Percentiles rank a stretch among this genome's conserved stretches.
These are phyloP conservation scores for Pogona vitticeps DNA, from an alignment of 2,113 vertebrate species.

Conservation along the genomic window DNA sequence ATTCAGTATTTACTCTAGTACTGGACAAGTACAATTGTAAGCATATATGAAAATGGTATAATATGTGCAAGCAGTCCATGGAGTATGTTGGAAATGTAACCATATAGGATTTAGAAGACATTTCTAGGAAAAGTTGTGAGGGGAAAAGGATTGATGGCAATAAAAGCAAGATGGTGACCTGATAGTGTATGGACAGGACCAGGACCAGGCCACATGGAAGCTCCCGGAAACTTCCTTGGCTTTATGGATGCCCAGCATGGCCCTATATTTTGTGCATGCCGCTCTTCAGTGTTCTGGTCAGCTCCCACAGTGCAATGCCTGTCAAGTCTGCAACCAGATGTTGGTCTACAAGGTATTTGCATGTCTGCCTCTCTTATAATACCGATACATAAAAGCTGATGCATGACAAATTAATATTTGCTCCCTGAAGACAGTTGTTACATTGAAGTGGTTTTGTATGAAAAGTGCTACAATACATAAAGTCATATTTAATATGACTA, in stretches of 20 bases:
- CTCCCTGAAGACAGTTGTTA: neutral
- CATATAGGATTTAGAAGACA: neutral
- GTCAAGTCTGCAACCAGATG: neutral
- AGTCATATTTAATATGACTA: neutral
- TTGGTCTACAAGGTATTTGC: too few species aligned
- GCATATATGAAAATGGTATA: neutral
- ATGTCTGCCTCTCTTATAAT: too few species aligned
- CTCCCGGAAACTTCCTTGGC: neutral
- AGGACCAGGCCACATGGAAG: too few species aligned
- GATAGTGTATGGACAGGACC: neutral
- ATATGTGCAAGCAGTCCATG: rapidly evolving
- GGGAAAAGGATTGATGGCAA: rapidly evolving
- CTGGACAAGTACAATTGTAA: neutral
- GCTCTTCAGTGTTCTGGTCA: neutral
- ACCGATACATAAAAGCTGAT: neutral
- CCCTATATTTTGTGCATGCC: neutral
- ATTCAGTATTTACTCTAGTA: too few species aligned
- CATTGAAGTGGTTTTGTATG: neutral
- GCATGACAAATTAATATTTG: neutral
- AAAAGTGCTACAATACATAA: neutral
- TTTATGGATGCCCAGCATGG: neutral
- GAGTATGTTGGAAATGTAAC: neutral
- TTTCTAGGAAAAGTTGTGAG: neutral
- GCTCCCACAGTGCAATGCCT: neutral
- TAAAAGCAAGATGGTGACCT: neutral